Base-by-base conservation (phyloP, 2,113 vertebrate genomes). In the Myxocyprinus asiaticus region DNA sequence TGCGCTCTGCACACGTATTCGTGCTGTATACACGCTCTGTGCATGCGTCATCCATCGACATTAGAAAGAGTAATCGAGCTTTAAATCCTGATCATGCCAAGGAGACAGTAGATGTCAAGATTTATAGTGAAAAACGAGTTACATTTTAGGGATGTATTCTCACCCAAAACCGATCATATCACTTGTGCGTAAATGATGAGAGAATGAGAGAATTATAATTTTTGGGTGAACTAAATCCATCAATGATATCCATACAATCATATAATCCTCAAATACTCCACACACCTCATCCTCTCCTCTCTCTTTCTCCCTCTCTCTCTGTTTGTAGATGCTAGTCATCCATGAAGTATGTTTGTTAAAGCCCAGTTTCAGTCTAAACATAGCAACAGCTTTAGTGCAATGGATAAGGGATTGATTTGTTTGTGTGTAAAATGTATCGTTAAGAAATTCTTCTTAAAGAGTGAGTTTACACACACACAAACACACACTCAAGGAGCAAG, bases 311-410 rank as follows among this genome's bases (percentile, higher is more conserved):
- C 22, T 59, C 43, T 48, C 11, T 48, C 67, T 80, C 62, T 15
- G 42, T 58, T 59, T 72, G 33, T 62, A 83, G 82, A 69, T 80
- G 71, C 67, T 80, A 75, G 17, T 79, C 71, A 71, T 63, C 82
- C 78, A 80, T 65, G 43, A 55, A 51, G 74, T 77, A 67, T 83
- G 62, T 80, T 71, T 77, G 72, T 67, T 63, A 80, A 83, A 83
- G 68, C 73, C 68, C 9, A 17, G 74, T 77, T 76, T 83, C 74
- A 73, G 67, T 67, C 63, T 68, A 77, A 76, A 83, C 67, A 80
- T 58, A 76, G 63, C 71, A 80, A 76, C 67, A 80, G 59, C 67
- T 72, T 69, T 67, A 77, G 67, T 69, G 67, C 77, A 80, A 67
- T 66, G 77, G 78, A 68, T 59, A 72, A 43, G 50, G 53, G 51